These are phyloP conservation scores for Vandiemenella viatica DNA, from an alignment of 2,888 invertebrate genomes.

Conservation along the genomic window DNA sequence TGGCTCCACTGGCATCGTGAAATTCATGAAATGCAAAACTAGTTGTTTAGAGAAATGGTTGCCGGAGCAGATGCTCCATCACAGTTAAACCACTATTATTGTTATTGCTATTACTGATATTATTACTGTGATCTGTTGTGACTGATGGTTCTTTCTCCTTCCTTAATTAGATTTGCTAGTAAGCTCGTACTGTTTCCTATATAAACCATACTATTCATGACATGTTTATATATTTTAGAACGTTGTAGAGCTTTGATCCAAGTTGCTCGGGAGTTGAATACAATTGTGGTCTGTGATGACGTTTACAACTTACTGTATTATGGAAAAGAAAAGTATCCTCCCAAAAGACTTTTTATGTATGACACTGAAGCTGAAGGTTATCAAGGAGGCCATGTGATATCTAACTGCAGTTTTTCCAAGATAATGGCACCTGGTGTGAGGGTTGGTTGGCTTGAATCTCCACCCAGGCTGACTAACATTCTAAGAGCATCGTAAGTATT, in stretches of 20 bases:
- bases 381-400: constrained; percentile 39
- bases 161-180: no score
- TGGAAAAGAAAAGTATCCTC: constrained; percentile 25
- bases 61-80: no score
- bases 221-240: no score
- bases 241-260: constrained; percentile 23
- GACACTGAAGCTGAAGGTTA: constrained; percentile 26
- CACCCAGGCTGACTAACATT: constrained; percentile 28
- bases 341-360: constrained; percentile 37
- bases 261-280: constrained; percentile 30
- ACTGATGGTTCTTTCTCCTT: no score
- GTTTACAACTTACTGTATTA: constrained; percentile 45
- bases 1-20: no score
- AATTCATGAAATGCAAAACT: no score
- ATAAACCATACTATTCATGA: no score
- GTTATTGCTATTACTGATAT: no score
- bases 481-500: constrained; percentile 27
- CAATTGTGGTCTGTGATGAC: constrained; percentile 42
- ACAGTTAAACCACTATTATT: no score
- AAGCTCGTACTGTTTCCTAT: no score
- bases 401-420: constrained; percentile 49
- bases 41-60: no score
- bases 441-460: constrained; percentile 48
- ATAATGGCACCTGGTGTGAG: constrained; percentile 44
- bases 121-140: no score